Conservation (phyloP, 2,113 vertebrate species). For the Epinephelus fuscoguttatus region DNA sequence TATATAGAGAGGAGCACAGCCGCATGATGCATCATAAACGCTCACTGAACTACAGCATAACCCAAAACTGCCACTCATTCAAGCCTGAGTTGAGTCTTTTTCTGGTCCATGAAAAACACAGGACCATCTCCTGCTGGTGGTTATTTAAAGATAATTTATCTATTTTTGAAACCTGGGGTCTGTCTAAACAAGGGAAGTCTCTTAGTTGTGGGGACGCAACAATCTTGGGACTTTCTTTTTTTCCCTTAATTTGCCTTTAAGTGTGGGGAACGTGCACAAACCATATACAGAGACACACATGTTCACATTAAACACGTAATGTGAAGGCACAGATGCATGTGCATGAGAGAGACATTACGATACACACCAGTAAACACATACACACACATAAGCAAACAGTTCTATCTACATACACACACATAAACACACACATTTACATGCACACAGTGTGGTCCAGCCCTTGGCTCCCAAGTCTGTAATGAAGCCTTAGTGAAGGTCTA, state of each 20-base stretch:
- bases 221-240: constrained; percentile 26
- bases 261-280: constrained; percentile 39
- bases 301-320: constrained; percentile 53
- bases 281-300: constrained; percentile 37
- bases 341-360: constrained; percentile 45
- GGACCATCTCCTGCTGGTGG: constrained; percentile 37
- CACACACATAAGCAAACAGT: constrained; percentile 45
- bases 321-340: constrained; percentile 40
- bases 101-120: constrained; percentile 52
- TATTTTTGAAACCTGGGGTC: constrained; percentile 65
- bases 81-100: constrained; percentile 54
- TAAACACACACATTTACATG: constrained; percentile 56
- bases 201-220: constrained; percentile 57
- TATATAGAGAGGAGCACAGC: constrained; percentile 24
- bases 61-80: constrained; percentile 65
- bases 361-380: constrained; percentile 46
- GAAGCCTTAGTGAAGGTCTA: constrained; percentile 77
- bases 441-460: constrained; percentile 79
- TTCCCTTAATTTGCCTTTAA: constrained; percentile 42
- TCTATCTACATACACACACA: constrained; percentile 39
- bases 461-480: constrained; percentile 78
- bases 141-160: constrained; percentile 70
- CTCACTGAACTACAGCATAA: constrained; percentile 58
- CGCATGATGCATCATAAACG: constrained; percentile 47
- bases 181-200: constrained; percentile 51